Percentiles rank a stretch among this genome's conserved stretches.
Evolutionary conservation across 2,888 invertebrate species (phyloP).

Genomic region (Capitulum mitella): DNA sequence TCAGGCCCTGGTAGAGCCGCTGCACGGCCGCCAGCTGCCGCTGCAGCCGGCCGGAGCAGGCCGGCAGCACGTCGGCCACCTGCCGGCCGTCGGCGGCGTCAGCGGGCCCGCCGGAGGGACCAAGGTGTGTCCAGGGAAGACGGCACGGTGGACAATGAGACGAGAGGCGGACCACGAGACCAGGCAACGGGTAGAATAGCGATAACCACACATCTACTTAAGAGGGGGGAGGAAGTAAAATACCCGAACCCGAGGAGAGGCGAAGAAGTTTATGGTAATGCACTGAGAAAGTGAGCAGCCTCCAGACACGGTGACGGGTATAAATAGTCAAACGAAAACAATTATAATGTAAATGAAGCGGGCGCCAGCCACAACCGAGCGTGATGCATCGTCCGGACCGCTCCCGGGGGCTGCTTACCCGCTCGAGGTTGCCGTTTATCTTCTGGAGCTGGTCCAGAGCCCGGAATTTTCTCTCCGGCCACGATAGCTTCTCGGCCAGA

Average conservation of each 20-base stretch:
- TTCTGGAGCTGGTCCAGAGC: neutral
- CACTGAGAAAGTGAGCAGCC: too few species aligned
- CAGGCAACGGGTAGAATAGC: too few species aligned
- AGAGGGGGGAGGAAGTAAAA: neutral
- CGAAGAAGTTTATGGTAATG: too few species aligned
- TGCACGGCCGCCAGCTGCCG: neutral
- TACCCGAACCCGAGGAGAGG: too few species aligned
- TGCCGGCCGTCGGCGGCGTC: neutral
- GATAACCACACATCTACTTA: too few species aligned
- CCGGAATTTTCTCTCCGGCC: neutral
- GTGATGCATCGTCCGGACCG: too few species aligned
- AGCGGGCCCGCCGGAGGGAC: neutral
- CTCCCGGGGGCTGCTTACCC: neutral
- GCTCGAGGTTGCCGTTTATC: neutral
- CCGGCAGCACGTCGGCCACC: neutral
- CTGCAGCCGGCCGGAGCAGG: neutral
- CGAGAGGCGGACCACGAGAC: too few species aligned
- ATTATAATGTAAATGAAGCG: too few species aligned
- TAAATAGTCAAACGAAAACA: too few species aligned
- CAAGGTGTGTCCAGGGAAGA: neutral
- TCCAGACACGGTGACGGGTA: too few species aligned
- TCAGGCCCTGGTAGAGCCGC: conserved; percentile 6
- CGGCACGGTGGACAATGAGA: neutral
- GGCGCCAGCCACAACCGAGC: too few species aligned
- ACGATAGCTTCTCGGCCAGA: neutral